Evolutionary conservation across 2,113 vertebrate species (phyloP).

Genomic region (Ailuropoda melanoleuca): DNA sequence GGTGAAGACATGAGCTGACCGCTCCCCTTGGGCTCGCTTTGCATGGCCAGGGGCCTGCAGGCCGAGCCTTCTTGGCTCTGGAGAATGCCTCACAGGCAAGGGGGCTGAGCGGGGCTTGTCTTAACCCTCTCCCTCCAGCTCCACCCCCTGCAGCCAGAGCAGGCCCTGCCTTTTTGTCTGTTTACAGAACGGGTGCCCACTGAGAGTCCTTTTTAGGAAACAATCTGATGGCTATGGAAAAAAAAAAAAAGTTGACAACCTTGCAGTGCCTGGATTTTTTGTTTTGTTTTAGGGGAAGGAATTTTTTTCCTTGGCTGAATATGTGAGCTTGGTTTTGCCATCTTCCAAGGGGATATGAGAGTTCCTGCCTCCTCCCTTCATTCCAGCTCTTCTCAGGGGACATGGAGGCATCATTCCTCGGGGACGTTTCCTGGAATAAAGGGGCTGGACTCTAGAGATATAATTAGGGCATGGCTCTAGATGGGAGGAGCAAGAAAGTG

Average conservation of each 20-base stretch:
- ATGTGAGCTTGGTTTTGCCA: background rate
- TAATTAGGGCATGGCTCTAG: background rate
- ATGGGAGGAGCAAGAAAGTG: too few species aligned
- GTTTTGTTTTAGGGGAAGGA: background rate
- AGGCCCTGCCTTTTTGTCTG: background rate
- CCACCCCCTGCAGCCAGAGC: background rate
- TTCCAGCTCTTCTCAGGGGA: background rate
- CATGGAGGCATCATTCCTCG: background rate
- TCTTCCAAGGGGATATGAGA: fast-evolving
- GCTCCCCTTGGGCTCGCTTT: fast-evolving
- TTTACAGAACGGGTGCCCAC: background rate
- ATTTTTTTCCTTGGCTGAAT: slow-evolving; percentile 7
- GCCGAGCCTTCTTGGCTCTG: background rate
- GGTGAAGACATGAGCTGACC: fast-evolving
- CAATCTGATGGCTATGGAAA: background rate
- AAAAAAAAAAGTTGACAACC: background rate
- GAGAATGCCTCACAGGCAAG: background rate
- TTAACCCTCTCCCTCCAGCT: fast-evolving
- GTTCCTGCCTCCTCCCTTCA: background rate
- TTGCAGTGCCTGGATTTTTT: background rate
- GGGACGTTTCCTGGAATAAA: background rate
- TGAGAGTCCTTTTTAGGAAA: slow-evolving; percentile 51
- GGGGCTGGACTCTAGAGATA: background rate
- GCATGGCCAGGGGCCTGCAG: fast-evolving
- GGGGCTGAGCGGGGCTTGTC: background rate